Percentiles rank a stretch among this genome's conserved stretches.
phyloP scores from a whole-genome alignment of 2,113 vertebrate species.

The Aleadryas rufinucha region DNA sequence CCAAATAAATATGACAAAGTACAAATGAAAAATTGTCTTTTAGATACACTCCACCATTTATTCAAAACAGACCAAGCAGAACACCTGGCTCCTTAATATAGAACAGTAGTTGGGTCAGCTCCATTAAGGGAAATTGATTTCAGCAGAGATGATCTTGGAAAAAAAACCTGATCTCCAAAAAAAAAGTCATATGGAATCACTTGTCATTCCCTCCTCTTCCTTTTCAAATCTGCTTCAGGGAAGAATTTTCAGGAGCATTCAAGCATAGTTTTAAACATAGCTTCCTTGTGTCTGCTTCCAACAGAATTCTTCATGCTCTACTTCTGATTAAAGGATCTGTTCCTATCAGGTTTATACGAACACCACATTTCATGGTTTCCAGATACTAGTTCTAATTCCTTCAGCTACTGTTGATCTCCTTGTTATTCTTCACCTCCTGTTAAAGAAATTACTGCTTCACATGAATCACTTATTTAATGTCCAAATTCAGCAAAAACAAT shows the following conservation, averaged over 20 bases:
- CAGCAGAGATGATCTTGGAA: not conserved
- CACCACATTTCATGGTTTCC: not conserved
- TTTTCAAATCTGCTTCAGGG: not conserved
- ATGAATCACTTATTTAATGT: not conserved
- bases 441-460: not conserved
- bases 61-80: conserved; percentile 30
- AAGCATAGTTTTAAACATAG: not conserved
- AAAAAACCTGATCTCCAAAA: not conserved
- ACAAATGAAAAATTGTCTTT: not conserved
- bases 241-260: not conserved
- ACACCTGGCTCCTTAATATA: conserved; percentile 29
- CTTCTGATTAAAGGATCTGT: conserved; percentile 25
- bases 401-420: not conserved
- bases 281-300: not conserved
- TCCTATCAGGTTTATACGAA: conserved; percentile 8
- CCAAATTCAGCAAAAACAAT: not conserved
- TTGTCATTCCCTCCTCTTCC: not conserved
- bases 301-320: not conserved
- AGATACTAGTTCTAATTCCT: not conserved
- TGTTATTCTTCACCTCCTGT: not conserved
- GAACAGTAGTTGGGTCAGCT: conserved; percentile 20
- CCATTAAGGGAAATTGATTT: conserved; percentile 34
- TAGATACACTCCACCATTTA: not conserved
- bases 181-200: conserved; percentile 17
- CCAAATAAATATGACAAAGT: not conserved